Evolutionary conservation across 2,797 vertebrate genomes (phyloP).

Genomic region (Furcifer pardalis): DNA sequence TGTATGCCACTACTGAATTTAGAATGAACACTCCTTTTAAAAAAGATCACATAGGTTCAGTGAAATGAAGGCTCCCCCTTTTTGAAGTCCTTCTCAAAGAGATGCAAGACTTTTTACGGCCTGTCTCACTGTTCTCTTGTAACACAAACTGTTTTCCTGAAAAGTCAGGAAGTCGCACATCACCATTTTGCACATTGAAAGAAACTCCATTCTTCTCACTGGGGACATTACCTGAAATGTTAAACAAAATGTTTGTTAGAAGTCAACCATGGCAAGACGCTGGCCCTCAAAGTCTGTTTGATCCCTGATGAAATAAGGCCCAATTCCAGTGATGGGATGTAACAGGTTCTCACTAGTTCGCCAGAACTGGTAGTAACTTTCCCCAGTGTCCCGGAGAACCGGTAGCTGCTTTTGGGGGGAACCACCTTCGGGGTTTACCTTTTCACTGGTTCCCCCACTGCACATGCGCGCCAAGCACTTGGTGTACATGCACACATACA

Average conservation of each 20-base stretch:
- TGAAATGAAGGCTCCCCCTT: constrained; percentile 74
- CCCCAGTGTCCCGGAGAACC: too few relatives aligned
- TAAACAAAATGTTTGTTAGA: not conserved
- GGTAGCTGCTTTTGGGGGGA: too few relatives aligned
- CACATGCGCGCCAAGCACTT: too few relatives aligned
- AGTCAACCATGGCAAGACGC: not conserved
- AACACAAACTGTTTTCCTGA: constrained; percentile 70
- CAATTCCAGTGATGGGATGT: not conserved
- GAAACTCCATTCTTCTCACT: constrained; percentile 77
- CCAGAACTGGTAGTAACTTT: too few relatives aligned
- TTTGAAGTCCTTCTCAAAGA: constrained; percentile 79
- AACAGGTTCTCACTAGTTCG: too few relatives aligned
- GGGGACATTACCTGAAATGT: constrained; percentile 70
- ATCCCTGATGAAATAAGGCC: too few relatives aligned
- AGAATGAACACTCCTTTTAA: constrained; percentile 42
- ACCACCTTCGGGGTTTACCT: too few relatives aligned
- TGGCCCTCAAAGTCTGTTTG: not conserved
- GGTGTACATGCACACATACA: too few relatives aligned
- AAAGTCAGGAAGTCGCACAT: constrained; percentile 77
- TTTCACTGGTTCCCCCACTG: too few relatives aligned
- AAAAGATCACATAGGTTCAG: constrained; percentile 78
- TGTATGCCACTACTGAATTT: constrained; percentile 65
- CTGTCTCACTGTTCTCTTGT: constrained; percentile 72
- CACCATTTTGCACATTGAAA: constrained; percentile 76
- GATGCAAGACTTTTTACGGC: constrained; percentile 69